phyloP scores from a whole-genome alignment of 2,888 invertebrate species.

The Xestia rhomboidea region DNA sequence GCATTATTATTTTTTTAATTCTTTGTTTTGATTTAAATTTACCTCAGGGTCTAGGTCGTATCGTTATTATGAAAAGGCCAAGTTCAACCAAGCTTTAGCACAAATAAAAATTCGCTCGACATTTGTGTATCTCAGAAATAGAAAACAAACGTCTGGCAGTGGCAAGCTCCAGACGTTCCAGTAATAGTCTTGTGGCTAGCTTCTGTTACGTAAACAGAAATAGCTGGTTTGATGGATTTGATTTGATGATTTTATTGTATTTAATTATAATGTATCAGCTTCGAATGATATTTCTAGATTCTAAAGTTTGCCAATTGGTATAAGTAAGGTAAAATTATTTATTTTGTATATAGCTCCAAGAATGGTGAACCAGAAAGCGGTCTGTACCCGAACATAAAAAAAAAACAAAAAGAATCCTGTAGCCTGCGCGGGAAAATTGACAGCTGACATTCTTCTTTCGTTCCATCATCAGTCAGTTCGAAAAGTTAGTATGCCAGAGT shows the following conservation, averaged over 20 bases:
- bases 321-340: too few relatives aligned
- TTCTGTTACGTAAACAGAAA: constrained; percentile 24
- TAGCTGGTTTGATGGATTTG: constrained; percentile 24
- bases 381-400: neutral
- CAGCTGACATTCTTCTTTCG: constrained; percentile 32
- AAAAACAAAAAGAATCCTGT: neutral
- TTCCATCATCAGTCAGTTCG: constrained; percentile 21
- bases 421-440: constrained; percentile 39
- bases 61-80: constrained; percentile 31
- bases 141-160: constrained; percentile 51
- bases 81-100: constrained; percentile 28
- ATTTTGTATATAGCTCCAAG: too few relatives aligned
- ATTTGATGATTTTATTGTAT: neutral
- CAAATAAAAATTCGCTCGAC: constrained; percentile 35
- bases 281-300: neutral
- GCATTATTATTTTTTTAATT: constrained; percentile 5
- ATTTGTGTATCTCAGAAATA: constrained; percentile 47
- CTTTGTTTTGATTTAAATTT: constrained; percentile 9
- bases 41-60: constrained; percentile 10
- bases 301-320: too few relatives aligned
- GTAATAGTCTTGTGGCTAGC: constrained; percentile 41
- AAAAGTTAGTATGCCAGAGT: constrained; percentile 18
- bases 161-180: constrained; percentile 52
- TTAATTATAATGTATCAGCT: neutral
- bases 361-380: neutral